Evolutionary conservation across 2,888 invertebrate species (phyloP), one percentile per base, ranked within the genome.

Genomic region (Euplexia lucipara): DNA sequence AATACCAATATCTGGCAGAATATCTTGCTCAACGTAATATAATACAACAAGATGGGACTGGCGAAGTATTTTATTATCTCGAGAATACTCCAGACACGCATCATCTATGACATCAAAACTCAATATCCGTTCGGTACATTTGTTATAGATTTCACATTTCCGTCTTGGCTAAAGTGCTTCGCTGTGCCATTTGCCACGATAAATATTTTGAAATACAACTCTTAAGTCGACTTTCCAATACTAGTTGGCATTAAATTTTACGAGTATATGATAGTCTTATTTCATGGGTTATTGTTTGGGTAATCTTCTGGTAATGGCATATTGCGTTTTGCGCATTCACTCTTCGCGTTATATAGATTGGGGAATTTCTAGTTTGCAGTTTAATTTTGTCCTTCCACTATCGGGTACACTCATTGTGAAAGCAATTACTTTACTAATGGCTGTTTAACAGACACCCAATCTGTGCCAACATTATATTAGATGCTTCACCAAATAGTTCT

Each of bases 121-220:
- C 92, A 90, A 93, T 93, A 91, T 92, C 88, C 89, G 86, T 88
- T 84, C 86, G 83, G 89, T 90, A 90, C 88, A 90, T 91, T 90
- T 90, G 88, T 89, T 91, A 91, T 89, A 89, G 89, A 91, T 91
- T 91, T 90, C 87, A 89, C 87, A 91, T 91, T 91, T 91, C 89
- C 90, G 87, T 72, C 82, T 82, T 76, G 68, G 79, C 81, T 83
- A 79, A 85, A 87, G 84, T 83, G 87, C 86, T 85, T 74, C 60
- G 69, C 71, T 76, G 72, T 79, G 79, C 85, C 82, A 89, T 89
- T 87, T 84, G 83, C 84, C 83, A 78, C 83, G 83, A 88, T 88
- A 87, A 81, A 89, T 87, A 88, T 88, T 88, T 86, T 88, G 86
- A 89, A 88, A 90, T 90, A 90, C 86, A 83, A 80, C 82, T 84